Conservation (phyloP, 2,888 invertebrate genomes). For the Ectemnius lituratus region DNA sequence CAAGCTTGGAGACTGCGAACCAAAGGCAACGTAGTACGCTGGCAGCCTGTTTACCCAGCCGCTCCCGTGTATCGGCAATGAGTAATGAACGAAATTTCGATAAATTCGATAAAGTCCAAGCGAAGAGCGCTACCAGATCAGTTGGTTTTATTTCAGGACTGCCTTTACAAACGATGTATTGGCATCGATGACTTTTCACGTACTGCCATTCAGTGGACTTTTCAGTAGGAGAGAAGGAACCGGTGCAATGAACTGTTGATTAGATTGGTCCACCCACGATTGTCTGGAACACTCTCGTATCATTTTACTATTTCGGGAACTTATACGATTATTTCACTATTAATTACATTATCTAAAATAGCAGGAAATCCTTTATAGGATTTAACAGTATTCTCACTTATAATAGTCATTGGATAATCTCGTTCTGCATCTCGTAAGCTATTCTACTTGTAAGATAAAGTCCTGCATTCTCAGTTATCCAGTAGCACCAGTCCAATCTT, state of each 20-base stretch:
- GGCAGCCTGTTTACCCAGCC: slow-evolving; percentile 41
- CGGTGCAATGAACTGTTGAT: background rate
- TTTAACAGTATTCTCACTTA: slow-evolving; percentile 49
- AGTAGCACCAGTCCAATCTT: slow-evolving; percentile 33
- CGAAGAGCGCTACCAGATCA: no score
- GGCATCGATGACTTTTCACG: no score
- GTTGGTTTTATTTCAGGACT: no score
- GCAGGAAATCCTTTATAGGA: slow-evolving; percentile 19
- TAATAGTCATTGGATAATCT: slow-evolving; percentile 53
- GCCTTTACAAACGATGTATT: no score
- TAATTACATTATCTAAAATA: slow-evolving; percentile 25
- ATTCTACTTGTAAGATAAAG: slow-evolving; percentile 53
- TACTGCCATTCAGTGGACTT: no score
- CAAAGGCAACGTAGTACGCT: slow-evolving; percentile 16
- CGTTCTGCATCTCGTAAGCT: slow-evolving; percentile 55
- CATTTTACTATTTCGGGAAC: no score
- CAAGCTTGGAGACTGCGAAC: slow-evolving; percentile 12
- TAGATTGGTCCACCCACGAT: slow-evolving; percentile 1
- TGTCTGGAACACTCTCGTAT: background rate
- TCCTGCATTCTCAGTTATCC: slow-evolving; percentile 43
- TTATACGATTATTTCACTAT: no score
- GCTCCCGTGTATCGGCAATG: slow-evolving; percentile 36
- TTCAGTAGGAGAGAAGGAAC: background rate
- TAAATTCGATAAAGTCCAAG: slow-evolving; percentile 44
- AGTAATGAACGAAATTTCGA: slow-evolving; percentile 56